These are phyloP conservation scores for Platyscapa corneri DNA, from an alignment of 1,140 invertebrate genomes.

Conservation along the genomic window DNA sequence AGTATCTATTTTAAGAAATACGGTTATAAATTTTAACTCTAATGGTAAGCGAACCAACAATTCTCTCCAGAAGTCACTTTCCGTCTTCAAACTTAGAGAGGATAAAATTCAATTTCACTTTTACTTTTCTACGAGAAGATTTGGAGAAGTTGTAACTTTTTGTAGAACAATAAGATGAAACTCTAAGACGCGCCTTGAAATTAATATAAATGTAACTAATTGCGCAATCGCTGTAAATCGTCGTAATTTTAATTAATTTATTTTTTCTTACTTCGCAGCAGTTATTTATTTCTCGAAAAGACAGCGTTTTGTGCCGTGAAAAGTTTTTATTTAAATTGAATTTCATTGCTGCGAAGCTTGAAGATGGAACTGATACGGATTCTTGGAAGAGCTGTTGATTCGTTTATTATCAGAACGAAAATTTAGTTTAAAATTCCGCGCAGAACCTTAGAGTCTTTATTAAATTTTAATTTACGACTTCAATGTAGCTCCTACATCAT, in stretches of 20 bases:
- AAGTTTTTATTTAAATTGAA: neutral
- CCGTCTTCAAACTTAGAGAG: neutral
- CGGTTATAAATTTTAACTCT: neutral
- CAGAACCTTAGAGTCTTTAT: too few species aligned
- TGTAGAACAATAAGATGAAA: neutral
- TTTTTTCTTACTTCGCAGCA: too few species aligned
- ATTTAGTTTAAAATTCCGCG: neutral
- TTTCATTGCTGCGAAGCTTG: neutral
- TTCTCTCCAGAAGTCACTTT: too few species aligned
- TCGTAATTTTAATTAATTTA: neutral
- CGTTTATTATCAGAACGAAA: constrained; percentile 3
- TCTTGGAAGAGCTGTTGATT: neutral
- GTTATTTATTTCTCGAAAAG: too few species aligned
- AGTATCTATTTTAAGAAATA: constrained; percentile 19
- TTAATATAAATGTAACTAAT: neutral
- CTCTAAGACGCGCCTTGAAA: too few species aligned
- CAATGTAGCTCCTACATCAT: too few species aligned
- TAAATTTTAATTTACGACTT: too few species aligned
- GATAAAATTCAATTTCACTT: neutral
- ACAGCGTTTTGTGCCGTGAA: too few species aligned
- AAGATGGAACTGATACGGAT: neutral
- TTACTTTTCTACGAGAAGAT: neutral
- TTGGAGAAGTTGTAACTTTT: neutral
- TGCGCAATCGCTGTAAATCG: neutral
- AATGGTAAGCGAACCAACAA: neutral